Evolutionary conservation across 2,888 invertebrate species (phyloP), one percentile per base, ranked within the genome.

Genomic region (Cantharis lateralis): DNA sequence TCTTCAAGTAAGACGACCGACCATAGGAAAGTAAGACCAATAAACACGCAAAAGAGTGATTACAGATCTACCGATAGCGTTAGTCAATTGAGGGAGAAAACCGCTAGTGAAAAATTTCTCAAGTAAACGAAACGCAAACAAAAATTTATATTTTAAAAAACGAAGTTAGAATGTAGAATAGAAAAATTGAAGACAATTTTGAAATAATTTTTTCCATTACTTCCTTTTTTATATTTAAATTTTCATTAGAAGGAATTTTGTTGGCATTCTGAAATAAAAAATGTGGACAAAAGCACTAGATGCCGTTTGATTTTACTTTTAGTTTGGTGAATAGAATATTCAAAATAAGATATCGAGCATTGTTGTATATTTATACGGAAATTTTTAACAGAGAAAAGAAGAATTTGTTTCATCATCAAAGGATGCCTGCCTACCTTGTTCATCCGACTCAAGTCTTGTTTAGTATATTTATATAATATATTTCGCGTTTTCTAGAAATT

Each of bases 11-110:
- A 15, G 68, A 69, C 68, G 68, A 66, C 70, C 28, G 71, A 24
- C 62, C 69, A 61, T 73, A 66, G 48, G 28, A 73, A n/a, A 62
- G 32, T 48, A 73, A 73, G 69, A 15, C 66, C 66, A 13, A 72
- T 64, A 28, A 64, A 76, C 76, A 76, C 76, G 76, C 76, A 76
- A 76, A 66, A 18, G 70, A 26, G 76, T 76, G 62, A 76, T 76
- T 76, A 76, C 13, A 76, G 76, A 76, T 76, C 24, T 24, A 66
- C 24, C n/a, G 64, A 66, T 66, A 66, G 15, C 64, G 24, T 20
- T 66, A 24, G 18, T 66, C n/a, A 66, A 66, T 66, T 66, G 18
- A 66, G 48, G 48, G 48, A 48, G n/a, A 48, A 48, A 48, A 7
- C 48, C 7, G n/a, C 48, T 48, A n/a, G 13, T 48, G 48, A 48